These are phyloP conservation scores for Heliconius charithonia DNA, from an alignment of 2,888 invertebrate species.

Conservation along the genomic window DNA sequence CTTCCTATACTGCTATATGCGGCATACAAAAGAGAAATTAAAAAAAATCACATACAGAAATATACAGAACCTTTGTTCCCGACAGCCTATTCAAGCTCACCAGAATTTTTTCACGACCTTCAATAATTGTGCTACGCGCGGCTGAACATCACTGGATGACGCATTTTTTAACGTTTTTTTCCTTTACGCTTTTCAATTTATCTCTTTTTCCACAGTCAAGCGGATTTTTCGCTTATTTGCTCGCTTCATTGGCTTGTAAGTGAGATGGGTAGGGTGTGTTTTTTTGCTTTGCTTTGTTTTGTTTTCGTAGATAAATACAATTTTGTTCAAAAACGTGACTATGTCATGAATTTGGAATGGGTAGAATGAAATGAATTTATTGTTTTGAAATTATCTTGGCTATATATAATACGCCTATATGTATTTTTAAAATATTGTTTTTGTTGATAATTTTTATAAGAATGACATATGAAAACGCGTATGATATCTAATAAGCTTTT, in stretches of 20 bases:
- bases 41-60: conserved; percentile 31
- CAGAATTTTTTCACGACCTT: conserved; percentile 70
- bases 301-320: conserved; percentile 57
- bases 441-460: background rate
- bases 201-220: conserved; percentile 78
- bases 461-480: background rate
- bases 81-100: conserved; percentile 26
- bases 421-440: background rate
- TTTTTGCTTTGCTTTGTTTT: conserved; percentile 54
- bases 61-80: conserved; percentile 55
- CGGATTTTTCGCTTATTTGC: conserved; percentile 83
- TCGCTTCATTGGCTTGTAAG: conserved; percentile 83
- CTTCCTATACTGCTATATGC: no score
- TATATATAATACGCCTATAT: background rate
- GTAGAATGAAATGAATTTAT: background rate
- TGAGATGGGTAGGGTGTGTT: conserved; percentile 71
- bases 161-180: conserved; percentile 62
- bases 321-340: conserved; percentile 36
- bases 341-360: background rate
- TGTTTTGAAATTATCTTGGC: background rate
- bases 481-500: background rate
- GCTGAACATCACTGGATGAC: conserved; percentile 72
- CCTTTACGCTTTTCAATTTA: conserved; percentile 68
- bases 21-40: no score
- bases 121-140: conserved; percentile 72